A percentile compares a stretch with the other conserved stretches of the same genome.
phyloP scores from a whole-genome alignment of 2,888 invertebrate species.

The Stratiomys singularior region DNA sequence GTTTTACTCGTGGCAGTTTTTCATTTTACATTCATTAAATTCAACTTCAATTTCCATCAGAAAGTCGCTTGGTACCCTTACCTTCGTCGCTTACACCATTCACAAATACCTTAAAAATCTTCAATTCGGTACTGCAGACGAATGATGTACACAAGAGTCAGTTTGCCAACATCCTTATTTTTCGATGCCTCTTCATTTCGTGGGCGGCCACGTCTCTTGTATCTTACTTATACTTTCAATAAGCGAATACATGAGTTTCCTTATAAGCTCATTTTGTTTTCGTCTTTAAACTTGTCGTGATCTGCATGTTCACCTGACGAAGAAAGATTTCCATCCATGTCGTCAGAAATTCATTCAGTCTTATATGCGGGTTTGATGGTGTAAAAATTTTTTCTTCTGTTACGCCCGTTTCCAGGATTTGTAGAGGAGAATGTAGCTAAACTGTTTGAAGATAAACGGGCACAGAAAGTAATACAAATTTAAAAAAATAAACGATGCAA shows the following conservation, averaged over 20 bases:
- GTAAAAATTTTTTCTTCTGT: too few relatives aligned
- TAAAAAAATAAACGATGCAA: too few relatives aligned
- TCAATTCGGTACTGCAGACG: not conserved
- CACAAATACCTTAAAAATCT: not conserved
- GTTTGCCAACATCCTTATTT: not conserved
- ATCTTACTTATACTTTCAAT: not conserved
- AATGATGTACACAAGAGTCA: not conserved
- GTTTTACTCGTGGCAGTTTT: slow-evolving; percentile 35
- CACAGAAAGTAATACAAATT: too few relatives aligned
- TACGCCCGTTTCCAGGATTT: too few relatives aligned
- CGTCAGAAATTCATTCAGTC: not conserved
- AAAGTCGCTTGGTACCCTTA: slow-evolving; percentile 10
- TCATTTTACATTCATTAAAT: slow-evolving; percentile 36
- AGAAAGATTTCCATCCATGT: not conserved
- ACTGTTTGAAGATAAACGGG: too few relatives aligned
- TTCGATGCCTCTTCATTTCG: too few relatives aligned
- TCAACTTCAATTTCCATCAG: slow-evolving; percentile 30
- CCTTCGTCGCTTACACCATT: not conserved
- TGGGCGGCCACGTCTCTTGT: not conserved
- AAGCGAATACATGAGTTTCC: not conserved
- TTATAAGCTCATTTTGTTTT: not conserved
- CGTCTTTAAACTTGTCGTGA: not conserved
- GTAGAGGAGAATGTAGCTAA: too few relatives aligned
- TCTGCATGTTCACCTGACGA: not conserved
- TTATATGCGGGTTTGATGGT: too few relatives aligned